phyloP scores from a whole-genome alignment of 2,797 vertebrate species.

The Nothura maculosa region DNA sequence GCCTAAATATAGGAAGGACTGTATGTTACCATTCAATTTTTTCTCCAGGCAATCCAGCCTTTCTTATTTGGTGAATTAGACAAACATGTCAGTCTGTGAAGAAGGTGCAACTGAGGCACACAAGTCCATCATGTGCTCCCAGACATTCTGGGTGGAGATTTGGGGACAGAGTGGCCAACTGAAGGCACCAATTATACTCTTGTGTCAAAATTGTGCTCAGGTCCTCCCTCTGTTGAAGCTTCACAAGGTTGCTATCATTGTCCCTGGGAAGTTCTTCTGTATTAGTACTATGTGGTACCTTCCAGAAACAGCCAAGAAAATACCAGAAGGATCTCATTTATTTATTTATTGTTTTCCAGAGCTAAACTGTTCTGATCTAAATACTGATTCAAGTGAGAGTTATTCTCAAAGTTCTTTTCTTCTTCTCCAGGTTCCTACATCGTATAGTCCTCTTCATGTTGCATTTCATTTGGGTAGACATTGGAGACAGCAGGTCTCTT shows the following conservation, averaged over 20 bases:
- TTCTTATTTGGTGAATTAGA: not conserved
- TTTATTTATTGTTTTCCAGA: not conserved
- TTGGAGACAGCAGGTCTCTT: not conserved
- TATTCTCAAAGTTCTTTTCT: not conserved
- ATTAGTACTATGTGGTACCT: not conserved
- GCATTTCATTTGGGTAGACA: not conserved
- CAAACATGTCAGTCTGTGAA: not conserved
- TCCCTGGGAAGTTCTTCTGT: not conserved
- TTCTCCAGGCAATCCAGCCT: not conserved
- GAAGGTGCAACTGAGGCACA: not conserved
- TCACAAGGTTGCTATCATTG: rapidly evolving
- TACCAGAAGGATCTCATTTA: not conserved
- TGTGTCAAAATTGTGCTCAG: not conserved
- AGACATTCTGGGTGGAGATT: not conserved
- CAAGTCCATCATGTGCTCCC: not conserved
- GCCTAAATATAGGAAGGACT: not conserved
- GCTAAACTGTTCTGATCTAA: not conserved
- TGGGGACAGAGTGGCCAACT: not conserved
- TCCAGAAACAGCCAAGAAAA: not conserved
- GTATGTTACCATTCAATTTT: not conserved
- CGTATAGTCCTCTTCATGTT: not conserved
- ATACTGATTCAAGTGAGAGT: not conserved
- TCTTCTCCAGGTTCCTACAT: not conserved
- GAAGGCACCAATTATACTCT: rapidly evolving
- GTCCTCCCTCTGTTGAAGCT: not conserved